Conservation (phyloP, 2,888 invertebrate species). For the Suillia variegata region DNA sequence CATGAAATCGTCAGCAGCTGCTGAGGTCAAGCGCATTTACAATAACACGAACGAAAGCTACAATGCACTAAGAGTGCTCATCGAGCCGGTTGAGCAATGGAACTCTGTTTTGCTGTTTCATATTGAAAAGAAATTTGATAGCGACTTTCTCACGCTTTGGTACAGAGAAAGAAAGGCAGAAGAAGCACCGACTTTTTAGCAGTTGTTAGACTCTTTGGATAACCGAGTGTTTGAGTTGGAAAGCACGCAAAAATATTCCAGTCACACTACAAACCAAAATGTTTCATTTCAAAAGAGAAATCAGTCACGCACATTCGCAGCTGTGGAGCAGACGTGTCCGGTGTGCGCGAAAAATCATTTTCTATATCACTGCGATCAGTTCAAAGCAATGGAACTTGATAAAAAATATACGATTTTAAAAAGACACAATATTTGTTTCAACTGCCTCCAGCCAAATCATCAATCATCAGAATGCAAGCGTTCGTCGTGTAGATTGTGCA, state of each 20-base stretch:
- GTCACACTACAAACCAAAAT: background rate
- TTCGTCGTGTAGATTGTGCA: slow-evolving; percentile 15
- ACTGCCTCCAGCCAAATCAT: slow-evolving; percentile 17
- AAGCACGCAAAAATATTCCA: slow-evolving; percentile 4
- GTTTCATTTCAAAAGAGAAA: background rate
- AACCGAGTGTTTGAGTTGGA: slow-evolving; percentile 20
- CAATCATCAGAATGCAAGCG: slow-evolving; percentile 12
- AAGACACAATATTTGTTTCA: slow-evolving; percentile 20
- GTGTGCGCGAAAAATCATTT: slow-evolving; percentile 14
- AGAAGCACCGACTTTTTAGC: slow-evolving; percentile 7
- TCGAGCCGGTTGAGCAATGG: slow-evolving; percentile 22
- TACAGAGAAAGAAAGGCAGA: slow-evolving; percentile 15
- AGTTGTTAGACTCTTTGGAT: slow-evolving; percentile 22
- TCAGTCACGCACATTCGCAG: slow-evolving; percentile 4
- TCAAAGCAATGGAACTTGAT: slow-evolving; percentile 5
- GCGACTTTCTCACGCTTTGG: slow-evolving; percentile 20
- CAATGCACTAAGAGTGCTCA: slow-evolving; percentile 22
- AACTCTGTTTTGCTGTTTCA: slow-evolving; percentile 19
- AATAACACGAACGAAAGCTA: slow-evolving; percentile 18
- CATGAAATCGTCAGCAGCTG: slow-evolving; percentile 9
- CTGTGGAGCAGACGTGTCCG: slow-evolving; percentile 5
- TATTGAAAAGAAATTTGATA: slow-evolving; percentile 26
- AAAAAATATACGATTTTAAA: background rate
- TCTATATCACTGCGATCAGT: slow-evolving; percentile 14
- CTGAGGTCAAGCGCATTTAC: slow-evolving; percentile 16